Percentiles rank a stretch among this genome's conserved stretches.
Conservation (phyloP, 2,113 vertebrate genomes). For the Eclectus roratus region DNA sequence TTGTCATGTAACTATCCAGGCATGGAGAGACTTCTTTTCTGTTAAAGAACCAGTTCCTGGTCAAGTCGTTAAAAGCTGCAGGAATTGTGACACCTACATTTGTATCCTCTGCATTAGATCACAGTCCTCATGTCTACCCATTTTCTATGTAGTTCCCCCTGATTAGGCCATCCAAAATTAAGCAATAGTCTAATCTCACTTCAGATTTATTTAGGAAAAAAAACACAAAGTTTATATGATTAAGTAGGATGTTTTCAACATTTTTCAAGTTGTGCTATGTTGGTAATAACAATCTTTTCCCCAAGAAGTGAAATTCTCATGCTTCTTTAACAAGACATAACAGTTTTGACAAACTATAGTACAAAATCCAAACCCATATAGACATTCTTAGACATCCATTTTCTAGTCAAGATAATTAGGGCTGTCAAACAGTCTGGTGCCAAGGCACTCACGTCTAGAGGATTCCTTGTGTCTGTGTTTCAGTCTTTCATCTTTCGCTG, state of each 20-base stretch:
- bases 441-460: not conserved
- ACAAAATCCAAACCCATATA: constrained; percentile 5
- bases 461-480: constrained; percentile 16
- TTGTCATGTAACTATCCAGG: not conserved
- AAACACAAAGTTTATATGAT: not conserved
- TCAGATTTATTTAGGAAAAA: not conserved
- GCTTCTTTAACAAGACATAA: not conserved
- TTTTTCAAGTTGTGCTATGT: not conserved
- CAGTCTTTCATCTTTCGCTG: constrained; percentile 8
- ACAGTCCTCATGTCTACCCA: not conserved
- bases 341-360: constrained; percentile 36
- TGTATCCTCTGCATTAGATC: not conserved
- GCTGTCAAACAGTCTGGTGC: constrained; percentile 25
- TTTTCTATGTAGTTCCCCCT: not conserved
- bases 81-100: not conserved
- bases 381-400: constrained; percentile 18
- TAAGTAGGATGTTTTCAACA: not conserved
- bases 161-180: not conserved
- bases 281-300: not conserved
- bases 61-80: fast-evolving
- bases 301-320: not conserved
- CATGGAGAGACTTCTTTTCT: not conserved
- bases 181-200: not conserved
- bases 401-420: constrained; percentile 51
- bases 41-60: not conserved